Evolutionary conservation across 2,888 invertebrate genomes (phyloP).

Genomic region (Pegoplata infirma): DNA sequence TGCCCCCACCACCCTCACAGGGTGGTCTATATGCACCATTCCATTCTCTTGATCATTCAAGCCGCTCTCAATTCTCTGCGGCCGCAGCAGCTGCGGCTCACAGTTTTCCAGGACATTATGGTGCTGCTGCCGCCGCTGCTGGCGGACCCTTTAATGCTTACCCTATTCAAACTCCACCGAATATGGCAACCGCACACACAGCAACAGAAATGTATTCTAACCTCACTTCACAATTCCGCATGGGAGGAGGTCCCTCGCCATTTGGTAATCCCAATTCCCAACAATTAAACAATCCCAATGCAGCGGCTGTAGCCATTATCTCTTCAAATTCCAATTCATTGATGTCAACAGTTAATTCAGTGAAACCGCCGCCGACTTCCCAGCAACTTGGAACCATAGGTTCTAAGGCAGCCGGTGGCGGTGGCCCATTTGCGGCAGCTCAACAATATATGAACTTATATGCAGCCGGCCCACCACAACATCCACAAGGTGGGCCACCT

Average conservation of each 20-base stretch:
- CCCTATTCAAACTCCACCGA: conserved; percentile 80
- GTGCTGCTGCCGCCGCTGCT: conserved; percentile 76
- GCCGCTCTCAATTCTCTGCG: conserved; percentile 88
- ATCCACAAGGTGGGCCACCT: conserved; percentile 69
- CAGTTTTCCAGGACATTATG: conserved; percentile 81
- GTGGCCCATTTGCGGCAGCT: conserved; percentile 70
- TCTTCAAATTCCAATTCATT: conserved; percentile 92
- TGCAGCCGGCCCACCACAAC: conserved; percentile 74
- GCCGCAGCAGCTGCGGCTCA: conserved; percentile 80
- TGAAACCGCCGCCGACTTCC: conserved; percentile 86
- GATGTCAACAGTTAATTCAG: conserved; percentile 92
- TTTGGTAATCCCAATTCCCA: conserved; percentile 82
- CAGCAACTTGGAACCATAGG: conserved; percentile 92
- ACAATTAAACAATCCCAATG: conserved; percentile 89
- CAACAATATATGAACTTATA: conserved; percentile 78
- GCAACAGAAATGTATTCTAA: conserved; percentile 86
- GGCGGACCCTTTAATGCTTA: conserved; percentile 84
- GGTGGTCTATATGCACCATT: conserved; percentile 91
- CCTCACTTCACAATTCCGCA: conserved; percentile 81
- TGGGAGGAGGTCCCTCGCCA: conserved; percentile 82
- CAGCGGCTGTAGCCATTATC: conserved; percentile 85
- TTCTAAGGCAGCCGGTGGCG: conserved; percentile 74
- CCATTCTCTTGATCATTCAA: conserved; percentile 83
- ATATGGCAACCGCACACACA: conserved; percentile 79
- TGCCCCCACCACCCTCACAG: conserved; percentile 81